Evolutionary conservation across 2,888 invertebrate species (phyloP), one percentile per base, ranked within the genome.

Genomic region (Drosophila hamatofila): DNA sequence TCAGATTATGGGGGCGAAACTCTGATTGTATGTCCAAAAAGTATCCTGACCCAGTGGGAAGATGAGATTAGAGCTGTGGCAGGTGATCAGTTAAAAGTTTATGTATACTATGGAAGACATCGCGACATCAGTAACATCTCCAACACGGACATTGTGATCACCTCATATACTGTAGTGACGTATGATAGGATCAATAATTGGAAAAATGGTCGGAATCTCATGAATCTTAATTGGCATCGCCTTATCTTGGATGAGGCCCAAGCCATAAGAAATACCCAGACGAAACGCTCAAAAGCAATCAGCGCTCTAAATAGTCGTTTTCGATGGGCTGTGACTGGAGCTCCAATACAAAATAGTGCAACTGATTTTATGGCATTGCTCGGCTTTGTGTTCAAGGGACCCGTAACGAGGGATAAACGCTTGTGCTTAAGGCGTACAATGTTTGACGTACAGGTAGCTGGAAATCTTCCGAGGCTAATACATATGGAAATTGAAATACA

Each of bases 401-500:
- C 7, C 3, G 1, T 23, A 0, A 12, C 0, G 23, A 16, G 0
- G 1, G 52, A 52, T 14, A 52, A 11, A 35, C 8, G 14, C 2
- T 8, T 57, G 14, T 58, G 44, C 25, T 35, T 58, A 12, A 44
- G 57, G 25, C 56, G 56, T 18, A 56, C 56, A 12, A 18, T 49
- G 1, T 12, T 18, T 12, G 18, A 18, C 12, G 5, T 30, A 30
- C 18, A 12, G 3, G 0, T 0, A 33, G 3, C 21, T 51, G 12
- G 11, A 27, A 5, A 27, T 0, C 27, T 18, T 12, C 30, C 0
- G n/a, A 11, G 2, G 12, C 14, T 33, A 33, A 33, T 0, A 18
- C 8, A 8, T 3, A 2, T 0, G 21, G 5, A 21, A 33, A 51
- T 51, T 51, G 2, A 11, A 21, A 7, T 52, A 16, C 1, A 14